Conservation (phyloP, 2,797 vertebrate species). For the Gymnoscopelus microlampas region DNA sequence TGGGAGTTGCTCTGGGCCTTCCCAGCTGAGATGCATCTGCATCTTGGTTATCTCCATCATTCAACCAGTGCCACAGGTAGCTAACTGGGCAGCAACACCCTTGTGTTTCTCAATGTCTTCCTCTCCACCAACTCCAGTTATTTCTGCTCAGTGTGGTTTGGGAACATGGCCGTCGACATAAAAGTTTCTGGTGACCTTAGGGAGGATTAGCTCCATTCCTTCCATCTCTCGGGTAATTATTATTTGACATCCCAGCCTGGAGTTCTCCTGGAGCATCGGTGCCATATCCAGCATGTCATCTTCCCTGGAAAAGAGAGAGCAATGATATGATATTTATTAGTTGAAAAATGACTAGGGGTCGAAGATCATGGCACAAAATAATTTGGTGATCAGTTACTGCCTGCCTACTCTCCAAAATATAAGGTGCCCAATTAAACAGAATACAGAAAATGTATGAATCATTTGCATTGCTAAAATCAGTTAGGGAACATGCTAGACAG, state of each 20-base stretch:
- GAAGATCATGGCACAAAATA: too few species aligned
- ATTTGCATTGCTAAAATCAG: too few species aligned
- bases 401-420: too few species aligned
- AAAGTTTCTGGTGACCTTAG: constrained; percentile 93
- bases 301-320: constrained; percentile 78
- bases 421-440: too few species aligned
- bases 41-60: constrained; percentile 19
- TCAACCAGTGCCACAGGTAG: constrained; percentile 23
- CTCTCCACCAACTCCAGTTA: neutral
- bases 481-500: too few species aligned
- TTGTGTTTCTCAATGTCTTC: neutral
- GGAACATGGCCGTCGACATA: constrained; percentile 93
- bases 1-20: constrained; percentile 37
- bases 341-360: too few species aligned
- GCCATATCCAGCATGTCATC: constrained; percentile 97
- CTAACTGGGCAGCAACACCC: neutral
- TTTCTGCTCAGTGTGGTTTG: constrained; percentile 86
- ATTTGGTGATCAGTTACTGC: too few species aligned
- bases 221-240: constrained; percentile 85
- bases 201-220: constrained; percentile 87
- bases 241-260: constrained; percentile 91
- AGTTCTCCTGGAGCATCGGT: constrained; percentile 90
- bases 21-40: constrained; percentile 17
- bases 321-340: constrained; percentile 26
- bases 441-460: too few species aligned